Percentiles rank a stretch among this genome's conserved stretches.
phyloP scores from a whole-genome alignment of 2,888 invertebrate species.

The Heliconius erato region DNA sequence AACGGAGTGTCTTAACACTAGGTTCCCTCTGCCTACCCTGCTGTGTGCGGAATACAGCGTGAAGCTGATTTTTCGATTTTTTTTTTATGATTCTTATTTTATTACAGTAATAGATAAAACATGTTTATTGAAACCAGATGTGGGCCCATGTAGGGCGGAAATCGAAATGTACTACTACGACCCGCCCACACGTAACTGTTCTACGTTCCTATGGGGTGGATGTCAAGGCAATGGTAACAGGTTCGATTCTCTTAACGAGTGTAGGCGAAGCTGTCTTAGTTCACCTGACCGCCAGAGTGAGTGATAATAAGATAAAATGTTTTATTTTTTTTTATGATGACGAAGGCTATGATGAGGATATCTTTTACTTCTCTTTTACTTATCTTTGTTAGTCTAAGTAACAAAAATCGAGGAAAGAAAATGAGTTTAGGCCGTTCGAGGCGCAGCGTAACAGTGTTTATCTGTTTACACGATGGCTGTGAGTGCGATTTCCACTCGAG shows the following conservation, averaged over 20 bases:
- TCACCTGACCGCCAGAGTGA: constrained; percentile 59
- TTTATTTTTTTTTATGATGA: not conserved
- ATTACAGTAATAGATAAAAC: constrained; percentile 68
- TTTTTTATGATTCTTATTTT: too few species aligned
- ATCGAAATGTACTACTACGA: constrained; percentile 70
- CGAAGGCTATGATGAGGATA: too few species aligned
- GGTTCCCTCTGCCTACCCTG: too few species aligned
- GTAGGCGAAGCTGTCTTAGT: constrained; percentile 62
- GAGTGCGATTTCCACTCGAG: not conserved
- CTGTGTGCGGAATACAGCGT: too few species aligned
- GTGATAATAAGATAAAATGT: constrained; percentile 47
- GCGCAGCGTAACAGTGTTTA: not conserved
- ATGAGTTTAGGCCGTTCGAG: not conserved
- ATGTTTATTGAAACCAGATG: constrained; percentile 68
- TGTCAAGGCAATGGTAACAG: constrained; percentile 81
- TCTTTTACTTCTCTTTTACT: too few species aligned
- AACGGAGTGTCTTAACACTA: too few species aligned
- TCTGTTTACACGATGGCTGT: not conserved
- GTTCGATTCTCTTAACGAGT: constrained; percentile 61
- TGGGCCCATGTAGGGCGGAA: constrained; percentile 72
- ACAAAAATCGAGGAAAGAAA: too few species aligned
- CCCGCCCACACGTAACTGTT: constrained; percentile 57
- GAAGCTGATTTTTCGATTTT: too few species aligned
- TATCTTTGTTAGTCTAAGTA: too few species aligned
- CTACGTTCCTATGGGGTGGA: constrained; percentile 73